A percentile compares a stretch with the other conserved stretches of the same genome.
These are phyloP conservation scores for Felis chaus DNA, from an alignment of 2,113 vertebrate species.

Conservation along the genomic window DNA sequence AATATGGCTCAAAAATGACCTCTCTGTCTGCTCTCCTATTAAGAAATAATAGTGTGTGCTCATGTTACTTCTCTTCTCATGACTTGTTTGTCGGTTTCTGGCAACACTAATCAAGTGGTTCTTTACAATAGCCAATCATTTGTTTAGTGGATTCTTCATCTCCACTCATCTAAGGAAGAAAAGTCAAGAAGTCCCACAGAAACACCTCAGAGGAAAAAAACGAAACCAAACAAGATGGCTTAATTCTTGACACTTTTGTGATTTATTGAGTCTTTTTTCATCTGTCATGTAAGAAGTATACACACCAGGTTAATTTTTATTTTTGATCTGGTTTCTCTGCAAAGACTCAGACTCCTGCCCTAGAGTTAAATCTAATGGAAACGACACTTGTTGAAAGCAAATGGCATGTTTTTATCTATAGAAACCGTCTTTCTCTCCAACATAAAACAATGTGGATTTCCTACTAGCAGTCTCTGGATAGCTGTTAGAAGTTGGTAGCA, in stretches of 20 bases:
- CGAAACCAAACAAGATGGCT: background rate
- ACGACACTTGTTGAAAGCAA: background rate
- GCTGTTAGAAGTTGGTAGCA: background rate
- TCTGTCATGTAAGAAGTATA: background rate
- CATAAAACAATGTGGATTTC: background rate
- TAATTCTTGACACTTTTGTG: constrained; percentile 16
- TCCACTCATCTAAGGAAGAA: background rate
- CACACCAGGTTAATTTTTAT: background rate
- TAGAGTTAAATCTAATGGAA: constrained; percentile 36
- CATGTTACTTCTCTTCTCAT: background rate
- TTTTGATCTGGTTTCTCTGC: constrained; percentile 10
- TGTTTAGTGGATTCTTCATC: background rate
- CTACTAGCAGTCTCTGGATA: background rate
- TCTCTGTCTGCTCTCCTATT: background rate
- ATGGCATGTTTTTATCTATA: constrained; percentile 2
- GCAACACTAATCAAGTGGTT: background rate
- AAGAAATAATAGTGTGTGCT: background rate
- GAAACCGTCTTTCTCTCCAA: background rate
- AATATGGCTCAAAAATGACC: background rate
- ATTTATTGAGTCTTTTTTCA: constrained; percentile 20
- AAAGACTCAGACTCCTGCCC: background rate
- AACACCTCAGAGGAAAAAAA: background rate
- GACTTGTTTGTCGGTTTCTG: background rate
- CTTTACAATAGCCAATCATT: background rate
- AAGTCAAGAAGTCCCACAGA: background rate